These are phyloP conservation scores for Halichondria panicea DNA, from an alignment of 37 sponge, comb jelly and placozoan genomes.

Conservation along the genomic window DNA sequence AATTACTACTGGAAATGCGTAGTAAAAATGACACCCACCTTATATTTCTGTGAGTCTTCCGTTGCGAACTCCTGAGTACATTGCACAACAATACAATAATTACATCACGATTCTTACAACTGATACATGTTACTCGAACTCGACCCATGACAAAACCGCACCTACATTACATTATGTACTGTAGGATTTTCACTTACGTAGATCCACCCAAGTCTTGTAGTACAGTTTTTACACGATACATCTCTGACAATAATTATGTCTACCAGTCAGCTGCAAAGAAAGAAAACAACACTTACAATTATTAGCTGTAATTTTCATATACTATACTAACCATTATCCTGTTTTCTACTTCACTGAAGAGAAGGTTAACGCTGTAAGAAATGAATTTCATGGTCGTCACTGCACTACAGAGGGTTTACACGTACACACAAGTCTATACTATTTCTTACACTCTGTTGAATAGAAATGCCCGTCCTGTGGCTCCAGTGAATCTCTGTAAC, in stretches of 20 bases:
- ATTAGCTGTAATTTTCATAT: constrained; percentile 60
- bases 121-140: too few relatives aligned
- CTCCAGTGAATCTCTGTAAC: constrained; percentile 90
- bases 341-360: constrained; percentile 84
- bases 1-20: neutral
- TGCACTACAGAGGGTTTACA: neutral
- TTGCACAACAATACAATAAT: neutral
- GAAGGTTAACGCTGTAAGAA: constrained; percentile 86
- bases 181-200: constrained; percentile 77
- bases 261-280: constrained; percentile 73
- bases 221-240: constrained; percentile 93
- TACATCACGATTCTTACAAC: neutral
- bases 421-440: too few relatives aligned
- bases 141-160: neutral
- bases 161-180: too few relatives aligned
- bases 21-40: constrained; percentile 49
- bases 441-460: constrained; percentile 99
- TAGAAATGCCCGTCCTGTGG: constrained; percentile 96
- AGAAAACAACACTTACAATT: neutral
- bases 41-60: constrained; percentile 96
- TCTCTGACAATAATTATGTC: constrained; percentile 93
- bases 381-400: neutral
- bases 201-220: constrained; percentile 96
- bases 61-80: constrained; percentile 87
- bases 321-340: constrained; percentile 66